Conservation (phyloP, 2,797 vertebrate species). For the Enteromius thamalakanensis region DNA sequence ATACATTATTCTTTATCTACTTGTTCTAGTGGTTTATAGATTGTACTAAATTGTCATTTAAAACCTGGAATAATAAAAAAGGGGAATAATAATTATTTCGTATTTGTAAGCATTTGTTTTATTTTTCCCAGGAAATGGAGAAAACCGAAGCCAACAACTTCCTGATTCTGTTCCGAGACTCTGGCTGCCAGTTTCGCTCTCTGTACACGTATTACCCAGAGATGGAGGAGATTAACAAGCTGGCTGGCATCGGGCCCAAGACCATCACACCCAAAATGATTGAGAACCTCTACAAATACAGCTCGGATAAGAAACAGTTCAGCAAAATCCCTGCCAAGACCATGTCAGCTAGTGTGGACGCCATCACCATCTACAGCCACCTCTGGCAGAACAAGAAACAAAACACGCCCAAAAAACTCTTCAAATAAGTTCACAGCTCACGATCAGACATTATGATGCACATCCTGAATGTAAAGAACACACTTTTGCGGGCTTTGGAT, state of each 20-base stretch:
- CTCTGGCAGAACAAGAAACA: slow-evolving; percentile 97
- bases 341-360: slow-evolving; percentile 95
- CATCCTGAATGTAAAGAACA: slow-evolving; percentile 88
- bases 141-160: slow-evolving; percentile 96
- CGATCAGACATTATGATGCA: slow-evolving; percentile 67
- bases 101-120: slow-evolving; percentile 17
- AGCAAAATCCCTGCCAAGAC: slow-evolving; percentile 98
- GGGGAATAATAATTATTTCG: neutral
- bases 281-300: slow-evolving; percentile 96
- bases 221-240: slow-evolving; percentile 90
- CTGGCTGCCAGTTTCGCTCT: slow-evolving; percentile 95
- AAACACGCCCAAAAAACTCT: slow-evolving; percentile 89
- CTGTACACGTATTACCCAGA: slow-evolving; percentile 94
- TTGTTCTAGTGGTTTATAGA: neutral
- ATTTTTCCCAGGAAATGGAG: slow-evolving; percentile 90
- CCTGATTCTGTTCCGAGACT: slow-evolving; percentile 94
- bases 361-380: slow-evolving; percentile 93
- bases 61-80: no score
- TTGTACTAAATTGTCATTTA: neutral
- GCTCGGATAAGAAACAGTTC: slow-evolving; percentile 97
- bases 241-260: slow-evolving; percentile 92
- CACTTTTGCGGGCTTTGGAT: slow-evolving; percentile 66
- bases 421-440: slow-evolving; percentile 49
- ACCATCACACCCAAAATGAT: slow-evolving; percentile 95
- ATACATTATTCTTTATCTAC: neutral